Base-by-base conservation (phyloP, 2,113 vertebrate genomes). In the Calcarius ornatus region DNA sequence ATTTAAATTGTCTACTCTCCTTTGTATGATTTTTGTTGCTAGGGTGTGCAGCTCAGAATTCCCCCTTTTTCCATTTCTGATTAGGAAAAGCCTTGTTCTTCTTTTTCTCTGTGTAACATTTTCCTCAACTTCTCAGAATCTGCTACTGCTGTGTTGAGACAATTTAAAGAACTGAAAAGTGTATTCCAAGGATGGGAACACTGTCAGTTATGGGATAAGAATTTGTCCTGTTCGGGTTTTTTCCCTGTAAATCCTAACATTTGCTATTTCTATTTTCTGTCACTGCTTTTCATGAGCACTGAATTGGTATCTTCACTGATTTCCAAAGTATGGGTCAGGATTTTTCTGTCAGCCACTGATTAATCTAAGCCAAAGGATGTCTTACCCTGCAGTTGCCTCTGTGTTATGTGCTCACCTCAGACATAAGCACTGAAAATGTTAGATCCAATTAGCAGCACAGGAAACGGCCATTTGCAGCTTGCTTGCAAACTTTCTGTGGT, bases 401-500 rank as follows among this genome's bases (percentile, higher is more conserved):
- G 3, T 16, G 10, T 47, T 40, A 4, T 59, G 15, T 78, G n/a
- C 51, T 92, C 80, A 83, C 72, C 51, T 92, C 66, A 30, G 51
- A 19, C 3, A 35, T 81, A 64, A 60, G 68, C 79, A 43, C 2
- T 50, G 79, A 59, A 90, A 86, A 31, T 27, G 8, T 35, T 56
- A 50, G 48, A n/a, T 81, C 33, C 64, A 64, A 2, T 91, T 88
- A 88, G 65, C 72, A 84, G 76, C 60, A 25, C 72, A 88, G 83
- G 56, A 59, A 92, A 60, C 19, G 30, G 80, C 84, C 83, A 60
- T 94, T 73, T 81, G 43, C 56, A 70, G 63, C 8, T 0, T 80
- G 79, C 91, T 95, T 86, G 64, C 86, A 83, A 78, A 88, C 92
- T 86, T 90, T n/a, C 48, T 61, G 21, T 43, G 54, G 77, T 81